phyloP scores from a whole-genome alignment of 2,888 invertebrate genomes.

The Phaonia tiefii region DNA sequence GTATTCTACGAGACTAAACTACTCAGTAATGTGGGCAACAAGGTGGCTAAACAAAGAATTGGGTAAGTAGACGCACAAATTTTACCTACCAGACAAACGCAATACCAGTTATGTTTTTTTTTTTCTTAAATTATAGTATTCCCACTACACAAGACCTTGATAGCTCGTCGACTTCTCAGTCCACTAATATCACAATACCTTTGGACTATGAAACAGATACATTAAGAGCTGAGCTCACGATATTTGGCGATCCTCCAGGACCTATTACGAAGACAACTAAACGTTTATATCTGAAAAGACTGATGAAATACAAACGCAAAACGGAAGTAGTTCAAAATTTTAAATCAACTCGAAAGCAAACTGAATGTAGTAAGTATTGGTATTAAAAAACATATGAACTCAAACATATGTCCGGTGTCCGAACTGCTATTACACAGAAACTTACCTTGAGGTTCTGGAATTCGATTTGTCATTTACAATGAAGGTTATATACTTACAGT shows the following conservation, averaged over 20 bases:
- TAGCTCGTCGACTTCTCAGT: constrained; percentile 80
- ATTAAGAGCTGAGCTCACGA: constrained; percentile 84
- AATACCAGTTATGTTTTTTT: not conserved
- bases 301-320: constrained; percentile 83
- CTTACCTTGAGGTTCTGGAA: too few relatives aligned
- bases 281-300: constrained; percentile 87
- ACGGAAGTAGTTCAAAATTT: constrained; percentile 68
- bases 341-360: constrained; percentile 66
- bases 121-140: constrained; percentile 10
- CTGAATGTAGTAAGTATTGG: constrained; percentile 71
- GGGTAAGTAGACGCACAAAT: constrained; percentile 29
- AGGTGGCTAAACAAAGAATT: constrained; percentile 49
- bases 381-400: too few relatives aligned
- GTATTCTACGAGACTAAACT: constrained; percentile 83
- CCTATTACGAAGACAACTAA: constrained; percentile 91
- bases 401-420: too few relatives aligned
- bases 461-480: too few relatives aligned
- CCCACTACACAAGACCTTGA: constrained; percentile 67
- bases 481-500: too few relatives aligned
- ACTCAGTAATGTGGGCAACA: constrained; percentile 71
- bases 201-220: constrained; percentile 86
- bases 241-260: constrained; percentile 85
- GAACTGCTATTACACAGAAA: too few relatives aligned
- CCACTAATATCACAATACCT: constrained; percentile 83
- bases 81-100: not conserved